These are phyloP conservation scores for Glyptemys insculpta DNA, from an alignment of 2,797 vertebrate species.

Conservation along the genomic window DNA sequence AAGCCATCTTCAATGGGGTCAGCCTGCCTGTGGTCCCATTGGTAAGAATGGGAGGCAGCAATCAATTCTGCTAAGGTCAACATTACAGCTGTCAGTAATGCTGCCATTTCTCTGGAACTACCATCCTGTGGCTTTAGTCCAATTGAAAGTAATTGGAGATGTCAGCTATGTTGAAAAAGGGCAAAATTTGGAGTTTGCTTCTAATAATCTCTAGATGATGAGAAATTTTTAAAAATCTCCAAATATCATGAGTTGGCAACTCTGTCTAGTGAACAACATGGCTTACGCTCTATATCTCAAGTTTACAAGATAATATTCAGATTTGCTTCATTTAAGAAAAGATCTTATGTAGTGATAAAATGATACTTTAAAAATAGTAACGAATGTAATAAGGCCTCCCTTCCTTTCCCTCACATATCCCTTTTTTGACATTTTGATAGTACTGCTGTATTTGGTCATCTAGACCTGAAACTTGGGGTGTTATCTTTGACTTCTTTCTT, in stretches of 20 bases:
- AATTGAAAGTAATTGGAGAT: not conserved
- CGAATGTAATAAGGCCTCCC: not conserved
- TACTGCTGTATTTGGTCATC: not conserved
- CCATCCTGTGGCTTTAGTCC: not conserved
- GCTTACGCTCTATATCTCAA: not conserved
- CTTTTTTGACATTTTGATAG: not conserved
- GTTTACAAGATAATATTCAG: not conserved
- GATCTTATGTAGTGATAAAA: not conserved
- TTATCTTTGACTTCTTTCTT: no score
- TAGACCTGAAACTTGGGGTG: no score
- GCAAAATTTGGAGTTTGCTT: not conserved
- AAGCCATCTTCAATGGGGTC: not conserved
- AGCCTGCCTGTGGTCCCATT: not conserved
- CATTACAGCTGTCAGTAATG: not conserved
- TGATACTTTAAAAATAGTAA: not conserved
- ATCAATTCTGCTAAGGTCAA: not conserved
- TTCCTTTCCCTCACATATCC: not conserved
- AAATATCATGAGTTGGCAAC: not conserved
- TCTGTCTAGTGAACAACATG: rapidly evolving
- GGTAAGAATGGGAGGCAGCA: not conserved
- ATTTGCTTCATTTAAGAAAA: not conserved
- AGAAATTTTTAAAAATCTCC: not conserved
- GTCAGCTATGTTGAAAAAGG: not conserved
- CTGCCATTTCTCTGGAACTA: not conserved
- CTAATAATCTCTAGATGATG: not conserved